Evolutionary conservation across 2,888 invertebrate genomes (phyloP).

Genomic region (Cinara cedri): DNA sequence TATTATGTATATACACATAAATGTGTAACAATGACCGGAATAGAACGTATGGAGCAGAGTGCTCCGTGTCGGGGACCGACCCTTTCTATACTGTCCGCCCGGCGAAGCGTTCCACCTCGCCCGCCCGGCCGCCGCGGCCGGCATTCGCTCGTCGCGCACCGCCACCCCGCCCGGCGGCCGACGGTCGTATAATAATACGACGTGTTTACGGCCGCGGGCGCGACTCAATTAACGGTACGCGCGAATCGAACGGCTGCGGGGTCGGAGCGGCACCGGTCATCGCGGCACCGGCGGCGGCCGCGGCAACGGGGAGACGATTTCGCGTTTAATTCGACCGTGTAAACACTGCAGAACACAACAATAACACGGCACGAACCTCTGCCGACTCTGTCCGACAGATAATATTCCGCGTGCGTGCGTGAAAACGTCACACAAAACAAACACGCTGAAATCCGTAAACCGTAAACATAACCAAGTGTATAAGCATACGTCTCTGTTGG

Average conservation of each 20-base stretch:
- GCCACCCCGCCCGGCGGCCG: too few species aligned
- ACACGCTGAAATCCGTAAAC: neutral
- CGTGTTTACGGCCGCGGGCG: neutral
- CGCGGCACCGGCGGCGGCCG: neutral
- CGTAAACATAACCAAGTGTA: too few species aligned
- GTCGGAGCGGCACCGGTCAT: neutral
- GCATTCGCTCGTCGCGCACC: too few species aligned
- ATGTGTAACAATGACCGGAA: neutral
- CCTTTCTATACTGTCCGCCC: too few species aligned
- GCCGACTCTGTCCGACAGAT: neutral
- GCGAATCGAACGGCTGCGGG: neutral
- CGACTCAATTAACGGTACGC: conserved; percentile 33
- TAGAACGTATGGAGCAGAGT: neutral
- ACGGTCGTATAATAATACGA: too few species aligned
- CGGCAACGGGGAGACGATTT: neutral
- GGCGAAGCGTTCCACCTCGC: too few species aligned
- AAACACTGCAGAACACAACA: conserved; percentile 5
- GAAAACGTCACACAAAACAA: conserved; percentile 10
- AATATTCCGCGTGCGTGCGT: neutral
- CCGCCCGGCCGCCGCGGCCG: too few species aligned
- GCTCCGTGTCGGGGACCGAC: too few species aligned
- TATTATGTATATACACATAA: too few species aligned
- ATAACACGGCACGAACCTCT: neutral
- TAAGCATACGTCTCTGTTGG: too few species aligned
- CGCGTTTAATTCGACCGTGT: conserved; percentile 30